Evolutionary conservation across 2,113 vertebrate species (phyloP), one percentile per base, ranked within the genome.

Genomic region (Holacanthus passer): DNA sequence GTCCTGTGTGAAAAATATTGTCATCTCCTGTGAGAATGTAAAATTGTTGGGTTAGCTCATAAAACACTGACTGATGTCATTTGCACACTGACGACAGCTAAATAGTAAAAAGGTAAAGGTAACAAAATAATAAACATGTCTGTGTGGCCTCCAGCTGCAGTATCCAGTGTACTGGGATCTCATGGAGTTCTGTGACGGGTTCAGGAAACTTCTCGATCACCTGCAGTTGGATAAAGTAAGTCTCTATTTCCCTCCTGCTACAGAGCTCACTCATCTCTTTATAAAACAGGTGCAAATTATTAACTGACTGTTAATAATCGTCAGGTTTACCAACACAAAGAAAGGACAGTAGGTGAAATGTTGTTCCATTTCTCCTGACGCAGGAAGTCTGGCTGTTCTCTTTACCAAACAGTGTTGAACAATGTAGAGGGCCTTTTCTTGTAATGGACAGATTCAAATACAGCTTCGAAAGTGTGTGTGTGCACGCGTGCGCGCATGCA

Each of bases 121-220:
- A 56, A 14, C 16, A 58, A 58, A 29, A 55, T 17, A 58, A 35
- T 32, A 22, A 6, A 16, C 24, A 14, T 41, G 17, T 41, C 1
- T 75, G 29, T 78, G 7, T 65, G 27, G 14, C 43, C 63, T 77
- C 52, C 83, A 88, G 98, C 92, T 99, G 83, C 98, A 99, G 92
- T 99, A 99, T 93, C 98, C 98, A 0, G 96, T 99, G 64, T 99
- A 99, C 89, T 99, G 98, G 98, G 97, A 99, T 87, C 96, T 98
- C 48, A 93, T 97, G 43, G 98, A 99, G 93, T 99, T 99, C 94
- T 99, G 97, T 86, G 98, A 99, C 65, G 98, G 98, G 86, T 99
- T 99, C 93, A 94, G 97, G 87, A 99, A 99, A 91, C 96, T 99
- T 69, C 93, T 99, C 45, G 98, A 99, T 86, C 97, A 99, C 87